Base-by-base conservation (phyloP, 1,140 invertebrate genomes). In the Platyscapa corneri region DNA sequence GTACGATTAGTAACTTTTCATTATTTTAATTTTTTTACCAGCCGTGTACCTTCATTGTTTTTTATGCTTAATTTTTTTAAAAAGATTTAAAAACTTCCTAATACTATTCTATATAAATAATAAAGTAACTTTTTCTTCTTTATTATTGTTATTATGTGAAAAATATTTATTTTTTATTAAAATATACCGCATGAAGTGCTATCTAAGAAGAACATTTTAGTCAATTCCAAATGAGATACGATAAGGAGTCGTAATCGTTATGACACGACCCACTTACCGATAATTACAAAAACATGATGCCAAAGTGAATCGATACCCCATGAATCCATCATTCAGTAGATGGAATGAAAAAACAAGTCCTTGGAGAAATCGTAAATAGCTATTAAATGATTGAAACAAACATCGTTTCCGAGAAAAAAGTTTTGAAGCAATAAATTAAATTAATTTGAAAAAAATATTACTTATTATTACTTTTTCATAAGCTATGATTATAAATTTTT, bases 161-260 rank as follows among this genome's bases (percentile, higher is more conserved):
- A 67, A 67, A 74, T n/a, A 42, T 42, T 78, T 60, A 60, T 80
- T 80, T 42, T 42, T 67, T 80, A 80, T 65, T 12, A 37, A 70
- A 56, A 74, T 74, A 65, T 30, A 64, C 64, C n/a, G 12, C 10
- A 30, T 65, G 34, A 81, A 27, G 16, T 77, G 27, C 37, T 65
- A 77, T 49, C 16, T 64, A 83, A 74, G 30, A 42, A 75, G 39
- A 84, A 65, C 86, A 80, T 87, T 90, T 90, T 87, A 90, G 90
- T 90, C 90, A 91, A 91, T 91, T 90, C 89, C 81, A 90, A 90
- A 85, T 87, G 87, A 87, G 88, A 89, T 87, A 86, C 88, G 88
- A 85, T 87, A 86, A 53, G 70, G 84, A 90, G 87, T 90, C 86
- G 88, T 84, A 79, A 87, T 82, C 30, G 42, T 78, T 49, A 67